Conservation (phyloP, 2,113 vertebrate species). For the Chionomys nivalis region DNA sequence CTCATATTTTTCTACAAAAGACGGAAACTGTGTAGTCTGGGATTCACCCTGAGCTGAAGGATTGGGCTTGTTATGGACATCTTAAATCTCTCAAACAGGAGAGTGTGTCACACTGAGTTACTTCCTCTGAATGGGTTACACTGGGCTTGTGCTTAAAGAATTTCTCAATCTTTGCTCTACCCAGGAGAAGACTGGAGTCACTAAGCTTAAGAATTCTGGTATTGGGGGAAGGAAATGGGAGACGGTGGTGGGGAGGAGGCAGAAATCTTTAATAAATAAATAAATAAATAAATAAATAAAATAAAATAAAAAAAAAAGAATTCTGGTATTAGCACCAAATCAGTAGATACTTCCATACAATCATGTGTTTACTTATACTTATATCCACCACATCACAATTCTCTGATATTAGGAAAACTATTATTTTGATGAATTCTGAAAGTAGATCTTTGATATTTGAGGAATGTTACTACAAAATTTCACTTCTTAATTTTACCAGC, state of each 20-base stretch:
- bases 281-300: no score
- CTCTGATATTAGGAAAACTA: not conserved
- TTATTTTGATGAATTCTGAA: not conserved
- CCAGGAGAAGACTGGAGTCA: no score
- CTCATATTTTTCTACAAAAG: not conserved
- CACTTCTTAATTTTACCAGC: conserved; percentile 7
- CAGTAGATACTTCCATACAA: not conserved
- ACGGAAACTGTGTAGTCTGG: not conserved
- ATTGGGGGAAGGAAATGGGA: no score
- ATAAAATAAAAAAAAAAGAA: no score
- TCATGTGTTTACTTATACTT: not conserved
- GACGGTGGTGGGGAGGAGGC: no score
- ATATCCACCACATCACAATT: not conserved
- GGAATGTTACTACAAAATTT: not conserved
- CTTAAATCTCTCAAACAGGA: not conserved
- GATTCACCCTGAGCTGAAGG: not conserved
- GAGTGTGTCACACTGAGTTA: not conserved
- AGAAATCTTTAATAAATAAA: no score
- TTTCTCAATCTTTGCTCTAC: accelerated
- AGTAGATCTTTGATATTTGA: not conserved
- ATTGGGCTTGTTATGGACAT: accelerated
- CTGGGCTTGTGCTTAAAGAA: not conserved
- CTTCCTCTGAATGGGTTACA: accelerated
- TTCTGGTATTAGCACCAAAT: not conserved
- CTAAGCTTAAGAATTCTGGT: not conserved